Percentiles rank a stretch among this genome's conserved stretches.
These are phyloP conservation scores for Steinernema carpocapsae DNA, from an alignment of 2,888 invertebrate genomes.

Conservation along the genomic window DNA sequence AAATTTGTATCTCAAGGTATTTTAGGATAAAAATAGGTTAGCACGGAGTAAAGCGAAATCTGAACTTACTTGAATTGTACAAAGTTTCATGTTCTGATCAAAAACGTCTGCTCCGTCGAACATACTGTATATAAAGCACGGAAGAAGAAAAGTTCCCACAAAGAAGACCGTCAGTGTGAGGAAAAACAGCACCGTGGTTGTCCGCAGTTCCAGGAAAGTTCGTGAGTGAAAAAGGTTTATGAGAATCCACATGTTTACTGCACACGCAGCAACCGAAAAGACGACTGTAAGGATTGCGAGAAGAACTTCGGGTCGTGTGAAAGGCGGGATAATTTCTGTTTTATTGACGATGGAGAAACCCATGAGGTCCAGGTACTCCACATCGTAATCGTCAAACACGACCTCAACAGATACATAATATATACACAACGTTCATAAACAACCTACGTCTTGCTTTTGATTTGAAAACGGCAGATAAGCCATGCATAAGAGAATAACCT, in stretches of 20 bases:
- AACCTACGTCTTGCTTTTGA: no score
- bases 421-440: no score
- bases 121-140: conserved; percentile 6
- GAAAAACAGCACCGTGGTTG: conserved; percentile 7
- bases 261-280: neutral
- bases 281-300: neutral
- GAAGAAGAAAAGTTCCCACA: neutral
- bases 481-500: no score
- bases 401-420: neutral
- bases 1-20: no score
- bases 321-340: neutral
- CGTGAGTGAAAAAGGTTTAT: conserved; percentile 5
- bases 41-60: neutral
- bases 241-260: neutral
- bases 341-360: neutral
- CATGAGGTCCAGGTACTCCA: neutral
- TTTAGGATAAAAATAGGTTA: neutral
- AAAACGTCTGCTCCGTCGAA: conserved; percentile 3
- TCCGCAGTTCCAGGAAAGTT: conserved; percentile 5
- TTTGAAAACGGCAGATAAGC: no score
- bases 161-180: neutral
- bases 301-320: neutral
- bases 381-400: conserved; percentile 5
- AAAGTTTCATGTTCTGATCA: neutral
- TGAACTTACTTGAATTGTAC: neutral